phyloP scores from a whole-genome alignment of 2,888 invertebrate genomes.

The Cylindroiulus punctatus region DNA sequence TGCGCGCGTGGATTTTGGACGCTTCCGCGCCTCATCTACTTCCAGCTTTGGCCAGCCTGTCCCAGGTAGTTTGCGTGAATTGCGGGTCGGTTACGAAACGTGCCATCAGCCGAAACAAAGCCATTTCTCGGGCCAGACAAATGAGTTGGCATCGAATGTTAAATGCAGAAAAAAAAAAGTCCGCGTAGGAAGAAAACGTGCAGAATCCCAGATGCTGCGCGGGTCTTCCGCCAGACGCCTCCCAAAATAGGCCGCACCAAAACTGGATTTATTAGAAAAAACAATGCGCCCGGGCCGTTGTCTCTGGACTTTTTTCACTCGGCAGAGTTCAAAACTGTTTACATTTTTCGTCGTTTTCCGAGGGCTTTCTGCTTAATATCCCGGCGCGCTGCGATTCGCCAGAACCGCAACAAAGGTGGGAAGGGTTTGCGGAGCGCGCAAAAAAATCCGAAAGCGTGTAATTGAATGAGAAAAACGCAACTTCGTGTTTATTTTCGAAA shows the following conservation, averaged over 20 bases:
- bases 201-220: too few species aligned
- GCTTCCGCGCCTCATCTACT: too few species aligned
- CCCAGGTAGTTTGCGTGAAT: too few species aligned
- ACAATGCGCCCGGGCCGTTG: background rate
- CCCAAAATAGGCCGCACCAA: background rate
- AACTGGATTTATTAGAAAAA: background rate
- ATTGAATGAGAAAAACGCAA: slow-evolving; percentile 3
- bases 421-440: background rate
- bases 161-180: too few species aligned
- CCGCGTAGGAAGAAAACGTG: too few species aligned
- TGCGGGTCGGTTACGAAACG: too few species aligned
- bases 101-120: too few species aligned
- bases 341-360: background rate
- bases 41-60: too few species aligned
- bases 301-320: background rate
- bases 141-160: too few species aligned
- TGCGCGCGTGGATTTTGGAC: too few species aligned
- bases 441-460: background rate
- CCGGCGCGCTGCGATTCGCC: background rate
- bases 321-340: background rate
- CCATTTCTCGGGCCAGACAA: too few species aligned
- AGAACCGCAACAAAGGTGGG: background rate
- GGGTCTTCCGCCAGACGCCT: background rate
- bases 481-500: background rate
- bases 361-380: background rate